Base-by-base conservation (phyloP, 2,113 vertebrate species). In the Sylvilagus bachmani region DNA sequence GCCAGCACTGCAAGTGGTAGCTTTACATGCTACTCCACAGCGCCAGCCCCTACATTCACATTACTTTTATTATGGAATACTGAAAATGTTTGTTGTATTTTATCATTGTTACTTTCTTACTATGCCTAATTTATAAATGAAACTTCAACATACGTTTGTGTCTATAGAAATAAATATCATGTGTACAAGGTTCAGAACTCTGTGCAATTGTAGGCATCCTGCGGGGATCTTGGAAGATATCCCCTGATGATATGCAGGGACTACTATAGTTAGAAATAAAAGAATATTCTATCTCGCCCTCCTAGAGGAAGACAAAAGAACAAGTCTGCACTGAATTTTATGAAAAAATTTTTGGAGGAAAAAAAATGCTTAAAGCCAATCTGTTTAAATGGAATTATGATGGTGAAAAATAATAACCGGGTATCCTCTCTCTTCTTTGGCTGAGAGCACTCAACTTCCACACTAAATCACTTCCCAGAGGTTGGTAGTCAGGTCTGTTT, bases 131-230 rank as follows among this genome's bases (percentile, higher is more conserved):
- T 38, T 66, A 31, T n/a, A n/a, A 67, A 66, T 49, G 36, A 29
- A 38, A 27, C 11, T 66, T 66, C 11, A 38, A 21, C 14, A 19
- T 49, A 36, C 8, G 24, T 75, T 25, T 44, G 14, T 82, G 27
- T 31, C 36, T 21, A 44, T 22, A 33, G 66, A 29, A 69, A 25
- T 7, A 51, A 51, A 24, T 21, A 84, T 33, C 17, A 6, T 24
- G 0, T 7, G 7, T 31, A 2, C 2, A 33, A 8, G 0, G 8
- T 25, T 69, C 9, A 4, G 3, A 51, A 9, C 44, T 25, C 2
- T 33, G 27, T 6, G 31, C 16, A 3, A 44, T 53, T 69, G 67
- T 5, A 22, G 62, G 82, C 16, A 16, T 69, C 10, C 29, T 1
- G 21, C 25, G 0, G 33, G 38, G 10, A 44, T 67, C 80, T 66